Percentiles rank a stretch among this genome's conserved stretches.
These are phyloP conservation scores for Mycetomoellerius zeteki DNA, from an alignment of 1,140 invertebrate species.

Conservation along the genomic window DNA sequence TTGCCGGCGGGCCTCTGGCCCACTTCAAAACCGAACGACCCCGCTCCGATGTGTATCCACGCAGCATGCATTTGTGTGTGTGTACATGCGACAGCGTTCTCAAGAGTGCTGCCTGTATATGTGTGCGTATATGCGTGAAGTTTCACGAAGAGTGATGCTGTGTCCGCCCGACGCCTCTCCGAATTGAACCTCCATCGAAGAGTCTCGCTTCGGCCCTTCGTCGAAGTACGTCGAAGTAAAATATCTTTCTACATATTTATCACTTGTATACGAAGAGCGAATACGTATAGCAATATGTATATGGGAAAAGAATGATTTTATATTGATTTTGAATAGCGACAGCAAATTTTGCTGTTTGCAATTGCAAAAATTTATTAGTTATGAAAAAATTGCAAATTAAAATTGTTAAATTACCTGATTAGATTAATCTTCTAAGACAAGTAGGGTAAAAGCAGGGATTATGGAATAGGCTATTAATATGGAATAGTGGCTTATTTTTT, in stretches of 20 bases:
- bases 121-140: slow-evolving; percentile 22
- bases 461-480: no score
- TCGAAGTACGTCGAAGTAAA: slow-evolving; percentile 2
- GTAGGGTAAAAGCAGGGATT: no score
- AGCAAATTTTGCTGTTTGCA: neutral
- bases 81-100: slow-evolving; percentile 27
- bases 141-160: slow-evolving; percentile 56
- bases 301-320: neutral
- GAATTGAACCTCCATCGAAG: slow-evolving; percentile 14
- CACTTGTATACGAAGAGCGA: neutral
- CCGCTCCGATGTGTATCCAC: slow-evolving; percentile 46
- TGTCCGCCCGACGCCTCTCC: slow-evolving; percentile 15
- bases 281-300: neutral
- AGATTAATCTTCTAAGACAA: neutral
- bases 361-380: neutral
- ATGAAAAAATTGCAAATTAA: neutral
- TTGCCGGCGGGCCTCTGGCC: slow-evolving; percentile 80
- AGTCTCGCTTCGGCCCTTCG: slow-evolving; percentile 12
- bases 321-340: neutral
- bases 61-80: slow-evolving; percentile 2
- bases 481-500: no score
- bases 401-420: neutral
- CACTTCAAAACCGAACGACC: slow-evolving; percentile 78
- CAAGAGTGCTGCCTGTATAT: neutral
- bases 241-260: no score